Percentiles rank a stretch among this genome's conserved stretches.
Evolutionary conservation across 2,797 vertebrate species (phyloP).

Genomic region (Merluccius polli): DNA sequence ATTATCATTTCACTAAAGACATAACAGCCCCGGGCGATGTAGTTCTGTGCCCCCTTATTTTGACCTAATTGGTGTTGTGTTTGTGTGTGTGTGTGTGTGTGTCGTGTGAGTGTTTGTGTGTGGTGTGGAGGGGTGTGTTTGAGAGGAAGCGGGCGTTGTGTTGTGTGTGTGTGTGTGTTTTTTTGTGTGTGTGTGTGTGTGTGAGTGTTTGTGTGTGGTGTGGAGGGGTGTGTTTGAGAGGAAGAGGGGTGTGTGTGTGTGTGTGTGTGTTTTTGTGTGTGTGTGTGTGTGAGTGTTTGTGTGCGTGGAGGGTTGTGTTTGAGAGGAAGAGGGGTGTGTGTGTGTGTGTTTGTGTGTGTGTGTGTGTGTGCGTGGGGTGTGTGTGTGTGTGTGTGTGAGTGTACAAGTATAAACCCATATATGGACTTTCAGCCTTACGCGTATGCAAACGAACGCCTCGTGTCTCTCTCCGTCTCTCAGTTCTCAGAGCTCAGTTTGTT

Average conservation of each 20-base stretch:
- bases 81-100: slow-evolving; percentile 12
- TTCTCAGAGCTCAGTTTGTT: background rate
- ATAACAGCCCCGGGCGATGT: slow-evolving; percentile 18
- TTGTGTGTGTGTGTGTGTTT: background rate
- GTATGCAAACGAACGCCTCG: background rate
- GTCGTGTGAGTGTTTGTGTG: slow-evolving; percentile 19
- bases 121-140: background rate
- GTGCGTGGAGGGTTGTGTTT: too few relatives aligned
- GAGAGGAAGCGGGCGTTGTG: too few relatives aligned
- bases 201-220: too few relatives aligned
- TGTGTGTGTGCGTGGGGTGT: background rate
- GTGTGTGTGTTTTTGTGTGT: too few relatives aligned
- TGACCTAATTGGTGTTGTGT: slow-evolving; percentile 3
- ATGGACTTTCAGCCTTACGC: background rate
- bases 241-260: too few relatives aligned
- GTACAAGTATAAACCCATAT: background rate
- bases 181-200: background rate
- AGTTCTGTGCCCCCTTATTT: slow-evolving; percentile 11
- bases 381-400: background rate
- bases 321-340: background rate
- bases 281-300: too few relatives aligned
- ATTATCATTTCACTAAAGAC: slow-evolving; percentile 32
- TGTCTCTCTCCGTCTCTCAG: background rate
- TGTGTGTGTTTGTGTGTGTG: background rate
- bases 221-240: background rate